Conservation (phyloP, 2,888 invertebrate species). For the Phorcus lineatus region DNA sequence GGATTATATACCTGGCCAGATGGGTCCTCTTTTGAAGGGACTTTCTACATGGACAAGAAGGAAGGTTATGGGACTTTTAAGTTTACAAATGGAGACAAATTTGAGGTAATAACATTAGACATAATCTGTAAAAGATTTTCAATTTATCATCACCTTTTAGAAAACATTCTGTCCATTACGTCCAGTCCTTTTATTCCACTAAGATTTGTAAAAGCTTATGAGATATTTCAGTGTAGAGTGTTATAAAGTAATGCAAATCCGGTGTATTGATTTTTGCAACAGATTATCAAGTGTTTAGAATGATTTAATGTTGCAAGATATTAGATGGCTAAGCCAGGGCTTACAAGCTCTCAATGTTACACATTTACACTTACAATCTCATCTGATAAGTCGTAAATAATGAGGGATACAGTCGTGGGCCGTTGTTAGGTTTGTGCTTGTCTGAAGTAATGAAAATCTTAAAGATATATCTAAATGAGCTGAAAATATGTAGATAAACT, state of each 20-base stretch:
- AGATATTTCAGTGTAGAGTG: background rate
- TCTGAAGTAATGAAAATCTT: too few species aligned
- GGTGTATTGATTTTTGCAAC: background rate
- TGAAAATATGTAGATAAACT: too few species aligned
- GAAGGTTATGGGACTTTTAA: constrained; percentile 73
- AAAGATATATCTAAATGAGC: too few species aligned
- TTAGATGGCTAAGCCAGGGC: too few species aligned
- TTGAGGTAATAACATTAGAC: constrained; percentile 64
- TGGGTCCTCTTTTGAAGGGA: constrained; percentile 68
- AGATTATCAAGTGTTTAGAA: background rate
- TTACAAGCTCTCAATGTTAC: background rate
- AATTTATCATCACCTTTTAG: background rate
- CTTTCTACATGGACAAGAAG: constrained; percentile 73
- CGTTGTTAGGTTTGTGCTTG: too few species aligned
- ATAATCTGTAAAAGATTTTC: background rate
- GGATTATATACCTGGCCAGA: constrained; percentile 73
- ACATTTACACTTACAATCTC: background rate
- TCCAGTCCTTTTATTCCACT: too few species aligned
- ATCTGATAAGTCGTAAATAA: background rate
- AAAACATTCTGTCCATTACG: background rate
- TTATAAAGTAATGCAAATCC: background rate
- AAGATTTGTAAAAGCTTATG: too few species aligned
- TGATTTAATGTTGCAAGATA: too few species aligned
- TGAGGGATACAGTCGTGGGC: too few species aligned
- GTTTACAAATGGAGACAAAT: constrained; percentile 69